phyloP scores from a whole-genome alignment of 2,797 vertebrate species.

The Rhabdophis nuchalis region DNA sequence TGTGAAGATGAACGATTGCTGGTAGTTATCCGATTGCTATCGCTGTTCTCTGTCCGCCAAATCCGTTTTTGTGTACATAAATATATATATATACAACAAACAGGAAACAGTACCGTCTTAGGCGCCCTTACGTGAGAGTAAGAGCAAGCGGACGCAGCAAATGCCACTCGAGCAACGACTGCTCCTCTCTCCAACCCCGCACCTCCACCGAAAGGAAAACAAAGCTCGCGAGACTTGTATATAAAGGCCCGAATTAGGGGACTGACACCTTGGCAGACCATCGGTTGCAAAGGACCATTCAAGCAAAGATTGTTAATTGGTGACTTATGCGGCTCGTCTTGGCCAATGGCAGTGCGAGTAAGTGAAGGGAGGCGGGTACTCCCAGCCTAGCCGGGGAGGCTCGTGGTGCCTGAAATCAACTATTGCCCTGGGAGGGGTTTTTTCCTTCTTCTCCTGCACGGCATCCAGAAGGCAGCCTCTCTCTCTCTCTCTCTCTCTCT shows the following conservation, averaged over 20 bases:
- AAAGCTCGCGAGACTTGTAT: conserved; percentile 20
- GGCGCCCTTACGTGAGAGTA: background rate
- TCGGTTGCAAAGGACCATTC: background rate
- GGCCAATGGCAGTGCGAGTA: background rate
- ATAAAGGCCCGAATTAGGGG: background rate
- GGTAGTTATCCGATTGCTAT: background rate
- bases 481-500: too few species aligned
- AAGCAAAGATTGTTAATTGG: background rate
- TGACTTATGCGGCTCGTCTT: background rate
- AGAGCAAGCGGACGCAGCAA: background rate
- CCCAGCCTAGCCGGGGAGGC: background rate
- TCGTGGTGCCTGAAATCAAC: background rate
- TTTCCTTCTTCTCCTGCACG: too few species aligned
- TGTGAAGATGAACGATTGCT: background rate
- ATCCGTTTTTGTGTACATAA: background rate
- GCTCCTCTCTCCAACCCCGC: background rate
- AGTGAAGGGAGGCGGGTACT: conserved; percentile 1
- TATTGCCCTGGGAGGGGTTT: background rate
- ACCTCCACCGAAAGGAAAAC: background rate
- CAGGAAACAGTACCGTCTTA: too few species aligned
- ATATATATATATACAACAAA: too few species aligned
- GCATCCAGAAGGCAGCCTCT: background rate
- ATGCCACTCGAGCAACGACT: background rate
- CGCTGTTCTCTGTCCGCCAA: background rate
- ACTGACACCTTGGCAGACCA: background rate